These are phyloP conservation scores for Aphrophora alni DNA, from an alignment of 2,888 invertebrate species.

Conservation along the genomic window DNA sequence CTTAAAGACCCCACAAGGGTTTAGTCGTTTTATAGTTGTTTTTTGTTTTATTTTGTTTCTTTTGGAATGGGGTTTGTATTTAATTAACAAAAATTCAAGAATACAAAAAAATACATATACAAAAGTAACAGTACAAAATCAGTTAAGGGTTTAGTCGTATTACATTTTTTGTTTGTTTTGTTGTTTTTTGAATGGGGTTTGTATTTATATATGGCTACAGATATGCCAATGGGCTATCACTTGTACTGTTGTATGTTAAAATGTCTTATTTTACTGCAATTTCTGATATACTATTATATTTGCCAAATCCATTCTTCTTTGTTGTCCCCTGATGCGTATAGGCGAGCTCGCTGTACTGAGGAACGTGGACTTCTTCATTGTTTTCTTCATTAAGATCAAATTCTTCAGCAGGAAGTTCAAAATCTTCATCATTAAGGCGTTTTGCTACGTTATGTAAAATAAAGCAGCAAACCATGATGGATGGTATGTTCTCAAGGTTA, in stretches of 20 bases:
- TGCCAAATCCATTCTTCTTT: constrained; percentile 3
- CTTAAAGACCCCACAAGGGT: not conserved
- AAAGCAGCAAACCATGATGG: constrained; percentile 2
- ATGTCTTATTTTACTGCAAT: constrained; percentile 4
- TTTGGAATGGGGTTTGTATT: not conserved
- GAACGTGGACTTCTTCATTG: not conserved
- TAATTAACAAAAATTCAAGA: not conserved
- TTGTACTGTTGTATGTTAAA: not conserved
- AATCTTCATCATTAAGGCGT: not conserved
- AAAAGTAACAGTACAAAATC: too few relatives aligned
- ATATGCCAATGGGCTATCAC: not conserved
- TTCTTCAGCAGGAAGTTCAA: constrained; percentile 13
- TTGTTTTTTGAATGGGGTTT: not conserved
- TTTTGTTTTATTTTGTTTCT: not conserved
- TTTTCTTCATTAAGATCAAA: not conserved
- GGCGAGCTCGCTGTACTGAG: not conserved
- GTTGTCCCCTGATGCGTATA: constrained; percentile 5
- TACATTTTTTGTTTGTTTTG: not conserved
- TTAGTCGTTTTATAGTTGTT: not conserved
- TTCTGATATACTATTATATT: not conserved
- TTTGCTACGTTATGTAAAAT: not conserved
- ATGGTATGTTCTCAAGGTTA: not conserved
- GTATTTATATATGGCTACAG: not conserved
- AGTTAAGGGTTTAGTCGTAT: not conserved
- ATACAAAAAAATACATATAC: too few relatives aligned